Conservation (phyloP, 2,797 vertebrate species). For the Syndactyla subalaris region DNA sequence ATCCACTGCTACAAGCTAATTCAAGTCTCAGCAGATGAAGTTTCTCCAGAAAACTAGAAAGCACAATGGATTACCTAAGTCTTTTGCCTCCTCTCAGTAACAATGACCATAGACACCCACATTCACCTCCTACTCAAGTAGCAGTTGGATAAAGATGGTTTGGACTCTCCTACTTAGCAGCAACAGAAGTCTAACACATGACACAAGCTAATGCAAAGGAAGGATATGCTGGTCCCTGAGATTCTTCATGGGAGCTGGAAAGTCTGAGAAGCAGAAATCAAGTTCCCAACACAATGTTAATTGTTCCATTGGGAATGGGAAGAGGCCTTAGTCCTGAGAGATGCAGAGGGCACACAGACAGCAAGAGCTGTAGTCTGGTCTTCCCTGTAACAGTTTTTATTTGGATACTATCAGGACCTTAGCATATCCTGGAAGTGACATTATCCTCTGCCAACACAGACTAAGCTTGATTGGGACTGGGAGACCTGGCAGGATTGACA, state of each 20-base stretch:
- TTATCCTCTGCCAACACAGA: conserved; percentile 62
- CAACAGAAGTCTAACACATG: conserved; percentile 39
- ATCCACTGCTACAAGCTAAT: not conserved
- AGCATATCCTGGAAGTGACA: conserved; percentile 68
- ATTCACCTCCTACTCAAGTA: not conserved
- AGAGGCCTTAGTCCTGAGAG: conserved; percentile 71
- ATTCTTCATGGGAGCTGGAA: conserved; percentile 71
- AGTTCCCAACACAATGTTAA: conserved; percentile 5
- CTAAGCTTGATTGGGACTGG: conserved; percentile 6
- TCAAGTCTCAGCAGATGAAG: not conserved
- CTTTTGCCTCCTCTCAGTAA: not conserved
- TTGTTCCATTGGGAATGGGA: conserved; percentile 34
- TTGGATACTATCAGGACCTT: conserved; percentile 55
- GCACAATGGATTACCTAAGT: not conserved
- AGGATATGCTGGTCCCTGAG: conserved; percentile 84
- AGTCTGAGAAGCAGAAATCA: conserved; percentile 50
- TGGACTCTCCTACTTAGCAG: conserved; percentile 36
- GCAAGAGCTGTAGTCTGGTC: conserved; percentile 15
- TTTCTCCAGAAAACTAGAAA: not conserved
- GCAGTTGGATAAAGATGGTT: not conserved
- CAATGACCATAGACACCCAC: not conserved
- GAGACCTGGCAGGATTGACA: not conserved
- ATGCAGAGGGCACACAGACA: conserved; percentile 50
- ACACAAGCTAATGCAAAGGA: conserved; percentile 79
- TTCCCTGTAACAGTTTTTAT: conserved; percentile 42